Conservation (phyloP, 1,140 invertebrate species). For the Drosophila paulistorum region DNA sequence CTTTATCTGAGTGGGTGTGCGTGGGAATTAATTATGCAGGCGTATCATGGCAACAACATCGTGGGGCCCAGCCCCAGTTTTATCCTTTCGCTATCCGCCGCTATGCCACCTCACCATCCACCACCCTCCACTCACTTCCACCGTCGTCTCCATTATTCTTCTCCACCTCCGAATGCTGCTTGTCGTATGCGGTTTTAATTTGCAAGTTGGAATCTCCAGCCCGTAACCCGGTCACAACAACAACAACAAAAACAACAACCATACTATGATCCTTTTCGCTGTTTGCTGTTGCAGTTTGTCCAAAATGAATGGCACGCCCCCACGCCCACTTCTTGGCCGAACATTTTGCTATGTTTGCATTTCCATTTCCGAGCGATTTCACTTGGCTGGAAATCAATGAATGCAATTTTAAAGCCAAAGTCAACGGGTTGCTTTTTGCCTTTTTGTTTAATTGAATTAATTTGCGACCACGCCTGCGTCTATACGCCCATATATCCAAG, state of each 20-base stretch:
- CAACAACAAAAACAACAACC: too few relatives aligned
- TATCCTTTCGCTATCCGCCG: slow-evolving; percentile 25
- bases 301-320: slow-evolving; percentile 35
- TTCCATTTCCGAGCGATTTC: slow-evolving; percentile 66
- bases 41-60: slow-evolving; percentile 73
- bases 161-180: neutral
- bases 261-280: slow-evolving; percentile 58
- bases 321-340: neutral
- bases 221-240: neutral
- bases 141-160: neutral
- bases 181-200: slow-evolving; percentile 74
- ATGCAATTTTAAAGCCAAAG: slow-evolving; percentile 19
- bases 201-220: slow-evolving; percentile 35
- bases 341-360: slow-evolving; percentile 48
- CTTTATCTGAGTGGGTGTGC: slow-evolving; percentile 25
- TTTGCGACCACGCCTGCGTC: neutral
- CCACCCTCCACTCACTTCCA: too few relatives aligned
- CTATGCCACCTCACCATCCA: neutral
- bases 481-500: neutral
- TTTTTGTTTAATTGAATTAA: slow-evolving; percentile 54
- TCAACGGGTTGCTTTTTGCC: slow-evolving; percentile 1
- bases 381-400: slow-evolving; percentile 56
- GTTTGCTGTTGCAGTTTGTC: slow-evolving; percentile 40
- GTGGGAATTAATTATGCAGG: slow-evolving; percentile 76
- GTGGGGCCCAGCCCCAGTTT: slow-evolving; percentile 9